A percentile compares a stretch with the other conserved stretches of the same genome.
phyloP scores from a whole-genome alignment of 2,888 invertebrate genomes.

The Julus scanicus region DNA sequence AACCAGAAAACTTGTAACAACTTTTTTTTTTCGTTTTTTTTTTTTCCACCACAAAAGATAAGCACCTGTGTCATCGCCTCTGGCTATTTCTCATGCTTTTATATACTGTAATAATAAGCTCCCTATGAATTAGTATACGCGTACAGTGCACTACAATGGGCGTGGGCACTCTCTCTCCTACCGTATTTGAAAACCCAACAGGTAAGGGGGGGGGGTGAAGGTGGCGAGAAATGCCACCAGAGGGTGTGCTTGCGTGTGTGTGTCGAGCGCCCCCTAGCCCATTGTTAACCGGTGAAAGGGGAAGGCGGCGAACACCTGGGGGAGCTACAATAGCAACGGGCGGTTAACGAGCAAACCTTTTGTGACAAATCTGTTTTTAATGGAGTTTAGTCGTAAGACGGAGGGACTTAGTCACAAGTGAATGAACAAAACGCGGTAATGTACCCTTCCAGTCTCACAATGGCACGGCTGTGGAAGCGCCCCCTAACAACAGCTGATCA shows the following conservation, averaged over 20 bases:
- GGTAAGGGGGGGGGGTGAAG: constrained; percentile 24
- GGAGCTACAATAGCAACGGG: constrained; percentile 48
- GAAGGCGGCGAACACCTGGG: constrained; percentile 19
- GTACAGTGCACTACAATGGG: constrained; percentile 12
- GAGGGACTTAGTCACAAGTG: constrained; percentile 35
- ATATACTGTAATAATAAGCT: constrained; percentile 44
- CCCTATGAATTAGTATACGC: constrained; percentile 11
- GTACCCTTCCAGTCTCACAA: background rate
- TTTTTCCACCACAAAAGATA: constrained; percentile 38
- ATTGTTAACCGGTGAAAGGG: background rate
- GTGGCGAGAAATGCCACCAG: background rate
- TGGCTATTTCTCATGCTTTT: constrained; percentile 53
- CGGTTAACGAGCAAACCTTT: constrained; percentile 52
- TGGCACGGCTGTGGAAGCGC: background rate
- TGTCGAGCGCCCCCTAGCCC: constrained; percentile 33
- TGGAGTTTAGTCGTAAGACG: constrained; percentile 50
- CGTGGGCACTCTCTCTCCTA: background rate
- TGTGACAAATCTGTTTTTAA: constrained; percentile 55
- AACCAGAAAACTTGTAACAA: constrained; percentile 34
- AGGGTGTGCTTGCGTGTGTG: constrained; percentile 11
- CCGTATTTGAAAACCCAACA: constrained; percentile 8
- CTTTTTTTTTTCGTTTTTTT: background rate
- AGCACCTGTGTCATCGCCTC: constrained; percentile 54
- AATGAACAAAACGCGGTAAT: background rate
- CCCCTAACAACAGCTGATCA: constrained; percentile 4